phyloP scores from a whole-genome alignment of 2,888 invertebrate species.

The Euphydryas editha region DNA sequence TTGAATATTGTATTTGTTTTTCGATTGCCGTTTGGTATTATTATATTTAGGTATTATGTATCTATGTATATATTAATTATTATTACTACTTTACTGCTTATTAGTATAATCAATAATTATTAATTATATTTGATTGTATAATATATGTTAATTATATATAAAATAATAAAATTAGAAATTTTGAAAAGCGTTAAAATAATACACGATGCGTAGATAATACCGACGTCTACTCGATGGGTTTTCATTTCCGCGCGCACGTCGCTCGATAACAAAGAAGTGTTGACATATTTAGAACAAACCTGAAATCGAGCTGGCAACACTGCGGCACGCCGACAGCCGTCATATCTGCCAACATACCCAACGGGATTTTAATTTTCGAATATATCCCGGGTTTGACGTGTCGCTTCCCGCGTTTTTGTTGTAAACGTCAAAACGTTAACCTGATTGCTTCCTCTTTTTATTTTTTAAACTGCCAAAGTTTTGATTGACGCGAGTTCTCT shows the following conservation, averaged over 20 bases:
- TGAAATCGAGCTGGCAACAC: conserved; percentile 71
- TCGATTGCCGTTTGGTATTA: background rate
- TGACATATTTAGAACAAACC: conserved; percentile 84
- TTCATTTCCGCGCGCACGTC: conserved; percentile 81
- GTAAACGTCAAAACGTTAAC: conserved; percentile 66
- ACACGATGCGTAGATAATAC: conserved; percentile 73
- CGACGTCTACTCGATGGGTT: conserved; percentile 75
- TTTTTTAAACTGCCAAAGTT: conserved; percentile 71
- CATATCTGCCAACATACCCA: conserved; percentile 66
- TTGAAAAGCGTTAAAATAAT: conserved; percentile 60
- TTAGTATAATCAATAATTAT: background rate
- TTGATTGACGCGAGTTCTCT: conserved; percentile 62
- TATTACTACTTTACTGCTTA: too few species aligned
- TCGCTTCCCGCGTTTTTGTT: conserved; percentile 66
- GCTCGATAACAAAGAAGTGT: conserved; percentile 80
- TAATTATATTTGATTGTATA: background rate
- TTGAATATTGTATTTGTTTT: background rate
- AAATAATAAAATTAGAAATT: conserved; percentile 21
- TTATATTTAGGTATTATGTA: too few species aligned
- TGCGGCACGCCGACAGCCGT: conserved; percentile 71
- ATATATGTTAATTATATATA: background rate
- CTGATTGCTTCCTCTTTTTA: conserved; percentile 73
- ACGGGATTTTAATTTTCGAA: conserved; percentile 82
- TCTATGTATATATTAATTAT: too few species aligned
- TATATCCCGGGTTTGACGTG: conserved; percentile 69